Percentiles rank a stretch among this genome's conserved stretches.
Conservation (phyloP, 30 jellyfish, hydroid and myxozoan genomes). For the Turritopsis rubra region DNA sequence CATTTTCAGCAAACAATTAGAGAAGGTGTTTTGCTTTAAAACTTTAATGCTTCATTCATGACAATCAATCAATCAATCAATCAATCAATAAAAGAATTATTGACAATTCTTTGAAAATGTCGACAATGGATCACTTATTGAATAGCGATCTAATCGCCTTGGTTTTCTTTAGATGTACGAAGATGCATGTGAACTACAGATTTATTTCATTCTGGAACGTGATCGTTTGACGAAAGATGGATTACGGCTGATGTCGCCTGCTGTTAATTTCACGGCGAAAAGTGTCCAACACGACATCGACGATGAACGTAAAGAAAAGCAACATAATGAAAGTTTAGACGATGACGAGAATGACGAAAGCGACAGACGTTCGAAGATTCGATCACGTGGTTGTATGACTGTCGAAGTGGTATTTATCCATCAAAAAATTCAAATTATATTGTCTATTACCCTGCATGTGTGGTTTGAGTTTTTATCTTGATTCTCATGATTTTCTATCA, state of each 20-base stretch:
- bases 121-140: too few species aligned
- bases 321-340: constrained; percentile 42
- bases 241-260: constrained; percentile 74
- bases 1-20: too few species aligned
- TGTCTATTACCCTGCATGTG: not conserved
- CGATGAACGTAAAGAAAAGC: constrained; percentile 65
- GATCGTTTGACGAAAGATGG: constrained; percentile 83
- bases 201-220: constrained; percentile 59
- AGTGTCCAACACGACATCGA: constrained; percentile 61
- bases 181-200: constrained; percentile 80
- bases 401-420: constrained; percentile 23
- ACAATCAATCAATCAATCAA: too few species aligned
- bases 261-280: constrained; percentile 51
- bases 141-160: too few species aligned
- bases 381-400: constrained; percentile 20
- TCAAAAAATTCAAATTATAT: not conserved
- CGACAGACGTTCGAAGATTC: constrained; percentile 18
- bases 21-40: not conserved
- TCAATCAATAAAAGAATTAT: too few species aligned
- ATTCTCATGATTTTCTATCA: too few species aligned
- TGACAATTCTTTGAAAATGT: too few species aligned
- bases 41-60: not conserved
- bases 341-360: constrained; percentile 55
- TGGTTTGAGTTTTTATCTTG: too few species aligned
- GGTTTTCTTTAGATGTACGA: constrained; percentile 90